Conservation (phyloP, 2,113 vertebrate species). For the Cettia cetti region DNA sequence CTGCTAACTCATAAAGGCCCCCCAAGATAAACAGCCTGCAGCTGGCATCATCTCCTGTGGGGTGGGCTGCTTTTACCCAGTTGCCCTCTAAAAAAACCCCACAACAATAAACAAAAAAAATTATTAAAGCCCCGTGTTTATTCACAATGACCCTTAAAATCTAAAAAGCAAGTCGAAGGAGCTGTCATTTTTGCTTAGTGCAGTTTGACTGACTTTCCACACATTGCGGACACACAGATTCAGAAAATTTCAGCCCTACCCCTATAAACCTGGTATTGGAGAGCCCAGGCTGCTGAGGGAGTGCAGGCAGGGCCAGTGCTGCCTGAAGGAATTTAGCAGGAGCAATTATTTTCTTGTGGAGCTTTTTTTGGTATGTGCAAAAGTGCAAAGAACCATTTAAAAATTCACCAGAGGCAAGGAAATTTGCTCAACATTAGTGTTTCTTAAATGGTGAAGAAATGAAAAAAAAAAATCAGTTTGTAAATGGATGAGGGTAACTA, state of each 20-base stretch:
- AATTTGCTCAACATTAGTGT: neutral
- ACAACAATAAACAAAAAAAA: neutral
- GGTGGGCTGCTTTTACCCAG: neutral
- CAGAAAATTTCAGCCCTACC: neutral
- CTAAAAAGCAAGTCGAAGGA: neutral
- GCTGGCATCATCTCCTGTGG: neutral
- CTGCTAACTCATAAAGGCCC: neutral
- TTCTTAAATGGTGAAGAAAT: neutral
- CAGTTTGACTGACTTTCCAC: too few relatives aligned
- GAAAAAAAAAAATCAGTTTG: neutral
- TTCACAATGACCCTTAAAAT: neutral
- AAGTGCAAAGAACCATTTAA: neutral
- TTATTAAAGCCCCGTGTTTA: neutral
- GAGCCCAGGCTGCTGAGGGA: neutral
- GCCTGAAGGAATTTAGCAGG: neutral
- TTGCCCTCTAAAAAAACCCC: fast-evolving
- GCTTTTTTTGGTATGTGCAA: neutral
- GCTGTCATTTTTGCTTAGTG: too few relatives aligned
- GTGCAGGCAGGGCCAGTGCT: fast-evolving
- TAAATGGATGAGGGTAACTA: neutral
- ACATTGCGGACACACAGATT: fast-evolving
- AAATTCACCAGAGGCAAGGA: neutral
- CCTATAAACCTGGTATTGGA: fast-evolving
- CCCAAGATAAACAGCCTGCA: neutral
- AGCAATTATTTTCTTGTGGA: neutral